Evolutionary conservation across 2,797 vertebrate genomes (phyloP).

Genomic region (Anguilla megastoma): DNA sequence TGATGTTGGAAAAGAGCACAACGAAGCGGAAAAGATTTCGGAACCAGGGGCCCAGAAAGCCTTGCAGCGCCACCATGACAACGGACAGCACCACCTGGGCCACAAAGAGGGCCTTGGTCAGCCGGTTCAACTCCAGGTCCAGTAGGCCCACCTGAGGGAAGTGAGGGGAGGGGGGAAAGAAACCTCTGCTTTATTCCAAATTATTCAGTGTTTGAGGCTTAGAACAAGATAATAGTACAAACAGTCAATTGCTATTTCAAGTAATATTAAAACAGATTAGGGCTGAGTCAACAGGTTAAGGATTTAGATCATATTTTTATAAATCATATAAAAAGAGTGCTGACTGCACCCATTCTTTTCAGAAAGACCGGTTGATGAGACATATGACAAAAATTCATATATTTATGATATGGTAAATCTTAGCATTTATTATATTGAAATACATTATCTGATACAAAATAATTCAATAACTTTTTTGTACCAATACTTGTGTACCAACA

Average conservation of each 20-base stretch:
- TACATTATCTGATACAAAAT: no score
- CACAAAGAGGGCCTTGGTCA: conserved; percentile 94
- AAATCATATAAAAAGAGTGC: neutral
- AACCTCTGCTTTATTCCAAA: neutral
- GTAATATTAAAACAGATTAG: neutral
- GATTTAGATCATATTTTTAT: neutral
- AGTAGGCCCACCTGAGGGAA: conserved; percentile 83
- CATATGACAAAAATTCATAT: no score
- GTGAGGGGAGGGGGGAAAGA: neutral
- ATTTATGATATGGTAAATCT: no score
- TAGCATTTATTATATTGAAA: no score
- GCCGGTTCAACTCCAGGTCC: conserved; percentile 92
- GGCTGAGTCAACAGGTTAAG: conserved; percentile 46
- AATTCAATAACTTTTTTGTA: no score
- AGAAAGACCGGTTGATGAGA: neutral
- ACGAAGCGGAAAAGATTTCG: conserved; percentile 92
- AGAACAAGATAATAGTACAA: neutral
- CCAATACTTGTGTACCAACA: no score
- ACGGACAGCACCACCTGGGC: conserved; percentile 87
- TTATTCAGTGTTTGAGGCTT: neutral
- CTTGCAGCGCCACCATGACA: conserved; percentile 91
- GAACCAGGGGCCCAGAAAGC: conserved; percentile 92
- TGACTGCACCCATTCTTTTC: neutral
- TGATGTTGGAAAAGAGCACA: conserved; percentile 97
- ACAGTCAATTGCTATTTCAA: neutral